phyloP scores from a whole-genome alignment of 2,797 vertebrate species.

The Taeniopygia guttata region DNA sequence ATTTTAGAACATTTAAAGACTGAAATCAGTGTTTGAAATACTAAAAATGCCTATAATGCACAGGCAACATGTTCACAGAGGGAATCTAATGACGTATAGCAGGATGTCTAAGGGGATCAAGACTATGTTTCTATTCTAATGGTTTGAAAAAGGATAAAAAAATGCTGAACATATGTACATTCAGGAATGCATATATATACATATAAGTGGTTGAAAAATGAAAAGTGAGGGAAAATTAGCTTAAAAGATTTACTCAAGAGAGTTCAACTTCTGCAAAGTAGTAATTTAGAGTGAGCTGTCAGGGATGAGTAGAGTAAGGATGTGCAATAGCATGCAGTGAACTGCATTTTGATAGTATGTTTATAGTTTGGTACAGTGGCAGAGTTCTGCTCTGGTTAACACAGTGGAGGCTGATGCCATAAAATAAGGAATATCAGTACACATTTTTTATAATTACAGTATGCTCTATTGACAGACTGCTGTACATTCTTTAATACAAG shows the following conservation, averaged over 20 bases:
- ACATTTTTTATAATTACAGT: background rate
- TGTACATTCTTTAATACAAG: background rate
- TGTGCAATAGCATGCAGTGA: background rate
- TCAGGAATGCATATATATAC: background rate
- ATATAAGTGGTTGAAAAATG: background rate
- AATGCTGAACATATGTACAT: background rate
- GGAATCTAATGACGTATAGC: background rate
- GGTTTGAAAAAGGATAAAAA: background rate
- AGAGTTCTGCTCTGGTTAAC: background rate
- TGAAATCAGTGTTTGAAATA: background rate
- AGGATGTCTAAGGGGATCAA: background rate
- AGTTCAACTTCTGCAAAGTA: background rate
- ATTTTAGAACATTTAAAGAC: background rate
- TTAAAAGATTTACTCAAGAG: background rate
- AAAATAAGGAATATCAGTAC: background rate
- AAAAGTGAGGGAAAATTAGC: background rate
- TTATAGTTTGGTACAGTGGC: background rate
- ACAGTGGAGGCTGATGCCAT: background rate
- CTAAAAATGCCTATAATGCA: background rate
- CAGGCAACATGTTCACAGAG: background rate
- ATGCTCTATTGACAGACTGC: background rate
- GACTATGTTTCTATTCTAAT: background rate
- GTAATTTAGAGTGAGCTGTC: background rate
- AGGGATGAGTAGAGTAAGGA: background rate
- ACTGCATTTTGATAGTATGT: background rate